phyloP scores from a whole-genome alignment of 2,888 invertebrate genomes.

The Pteria penguin region DNA sequence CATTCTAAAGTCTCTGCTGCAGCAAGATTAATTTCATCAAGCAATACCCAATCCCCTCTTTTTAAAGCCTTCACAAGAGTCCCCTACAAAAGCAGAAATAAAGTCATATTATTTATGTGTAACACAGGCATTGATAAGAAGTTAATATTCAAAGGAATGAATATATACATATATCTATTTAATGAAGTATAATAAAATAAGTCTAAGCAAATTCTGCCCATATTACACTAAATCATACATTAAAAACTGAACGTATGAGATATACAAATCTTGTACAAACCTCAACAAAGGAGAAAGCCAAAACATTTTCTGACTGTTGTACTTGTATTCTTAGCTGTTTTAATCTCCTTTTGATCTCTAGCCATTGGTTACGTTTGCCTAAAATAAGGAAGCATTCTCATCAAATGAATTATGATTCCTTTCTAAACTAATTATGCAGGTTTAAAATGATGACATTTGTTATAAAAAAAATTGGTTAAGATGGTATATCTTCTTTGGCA shows the following conservation, averaged over 20 bases:
- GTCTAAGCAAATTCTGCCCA: not conserved
- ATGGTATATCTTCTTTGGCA: too few relatives aligned
- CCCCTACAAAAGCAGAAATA: constrained; percentile 92
- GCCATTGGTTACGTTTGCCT: constrained; percentile 83
- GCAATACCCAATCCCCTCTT: constrained; percentile 94
- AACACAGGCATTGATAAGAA: too few relatives aligned
- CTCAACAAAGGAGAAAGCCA: constrained; percentile 95
- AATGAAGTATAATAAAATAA: not conserved
- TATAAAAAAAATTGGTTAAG: too few relatives aligned
- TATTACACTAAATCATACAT: not conserved
- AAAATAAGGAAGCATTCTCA: too few relatives aligned
- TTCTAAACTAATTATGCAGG: too few relatives aligned
- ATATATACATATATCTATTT: not conserved
- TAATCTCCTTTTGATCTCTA: constrained; percentile 85
- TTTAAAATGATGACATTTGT: too few relatives aligned
- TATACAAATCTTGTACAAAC: constrained; percentile 68
- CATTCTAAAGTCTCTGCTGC: constrained; percentile 97
- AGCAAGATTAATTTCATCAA: constrained; percentile 99
- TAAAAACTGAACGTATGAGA: not conserved
- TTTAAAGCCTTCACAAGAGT: constrained; percentile 93
- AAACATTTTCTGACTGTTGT: constrained; percentile 84
- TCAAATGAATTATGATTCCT: too few relatives aligned
- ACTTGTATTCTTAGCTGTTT: constrained; percentile 88
- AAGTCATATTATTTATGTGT: constrained; percentile 87
- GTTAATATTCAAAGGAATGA: too few relatives aligned